These are phyloP conservation scores for Rallus limicola DNA, from an alignment of 2,113 vertebrate genomes.

Conservation along the genomic window DNA sequence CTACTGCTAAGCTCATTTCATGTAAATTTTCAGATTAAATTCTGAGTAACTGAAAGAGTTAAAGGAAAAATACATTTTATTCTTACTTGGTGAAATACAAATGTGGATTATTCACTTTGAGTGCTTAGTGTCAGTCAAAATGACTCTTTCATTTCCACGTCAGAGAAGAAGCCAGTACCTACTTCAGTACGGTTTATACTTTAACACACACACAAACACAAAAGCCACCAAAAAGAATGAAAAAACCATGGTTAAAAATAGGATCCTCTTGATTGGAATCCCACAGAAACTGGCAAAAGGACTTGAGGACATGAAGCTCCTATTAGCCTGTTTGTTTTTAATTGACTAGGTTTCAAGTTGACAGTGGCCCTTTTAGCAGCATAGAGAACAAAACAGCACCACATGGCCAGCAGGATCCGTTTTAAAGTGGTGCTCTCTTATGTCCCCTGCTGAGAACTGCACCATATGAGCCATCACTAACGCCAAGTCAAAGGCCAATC, in stretches of 20 bases:
- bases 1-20: background rate
- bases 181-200: background rate
- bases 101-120: background rate
- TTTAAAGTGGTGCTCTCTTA: constrained; percentile 31
- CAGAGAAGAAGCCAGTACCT: background rate
- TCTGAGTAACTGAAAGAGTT: background rate
- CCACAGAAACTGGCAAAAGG: background rate
- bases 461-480: constrained; percentile 55
- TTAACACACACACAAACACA: background rate
- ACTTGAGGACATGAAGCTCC: background rate
- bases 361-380: constrained; percentile 20
- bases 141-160: background rate
- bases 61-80: background rate
- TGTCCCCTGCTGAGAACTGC: constrained; percentile 23
- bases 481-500: constrained; percentile 50
- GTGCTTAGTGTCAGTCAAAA: background rate
- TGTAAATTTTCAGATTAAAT: background rate
- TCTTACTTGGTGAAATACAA: background rate
- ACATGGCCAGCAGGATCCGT: constrained; percentile 41
- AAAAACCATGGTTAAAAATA: background rate
- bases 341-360: constrained; percentile 36
- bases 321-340: constrained; percentile 27
- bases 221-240: background rate
- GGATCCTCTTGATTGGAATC: background rate
- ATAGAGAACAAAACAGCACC: constrained; percentile 30